Conservation (phyloP, 2,113 vertebrate species). For the Anarhynchus alexandrinus region DNA sequence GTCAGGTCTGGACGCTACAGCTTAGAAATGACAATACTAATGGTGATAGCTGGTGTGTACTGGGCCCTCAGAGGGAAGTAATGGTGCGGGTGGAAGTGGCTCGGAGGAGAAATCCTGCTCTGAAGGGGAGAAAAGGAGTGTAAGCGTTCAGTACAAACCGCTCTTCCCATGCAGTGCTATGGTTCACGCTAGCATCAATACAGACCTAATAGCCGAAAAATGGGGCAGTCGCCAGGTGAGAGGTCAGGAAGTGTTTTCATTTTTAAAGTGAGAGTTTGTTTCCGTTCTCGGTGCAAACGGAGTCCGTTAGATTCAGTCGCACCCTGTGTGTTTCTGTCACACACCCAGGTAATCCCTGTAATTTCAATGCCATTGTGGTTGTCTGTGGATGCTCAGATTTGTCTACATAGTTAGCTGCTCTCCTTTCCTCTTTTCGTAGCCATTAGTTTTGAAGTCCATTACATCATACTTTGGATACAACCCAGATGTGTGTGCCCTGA, state of each 20-base stretch:
- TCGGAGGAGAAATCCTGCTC: neutral
- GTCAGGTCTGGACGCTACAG: neutral
- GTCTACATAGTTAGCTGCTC: neutral
- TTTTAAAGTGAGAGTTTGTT: neutral
- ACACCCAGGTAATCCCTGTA: neutral
- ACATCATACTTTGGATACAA: conserved; percentile 48
- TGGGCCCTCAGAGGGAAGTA: neutral
- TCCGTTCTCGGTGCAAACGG: neutral
- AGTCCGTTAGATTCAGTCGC: neutral
- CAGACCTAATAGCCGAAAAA: neutral
- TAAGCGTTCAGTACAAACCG: neutral
- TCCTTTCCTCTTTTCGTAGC: conserved; percentile 46
- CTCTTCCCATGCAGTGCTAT: neutral
- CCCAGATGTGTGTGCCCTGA: neutral
- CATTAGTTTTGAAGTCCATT: conserved; percentile 58
- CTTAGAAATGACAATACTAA: neutral
- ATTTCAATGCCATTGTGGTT: neutral
- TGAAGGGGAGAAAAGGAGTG: neutral
- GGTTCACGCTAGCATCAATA: neutral
- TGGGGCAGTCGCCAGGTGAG: neutral
- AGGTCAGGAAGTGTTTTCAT: neutral
- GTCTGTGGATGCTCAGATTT: neutral
- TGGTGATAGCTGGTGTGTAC: neutral
- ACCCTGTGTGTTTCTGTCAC: neutral
- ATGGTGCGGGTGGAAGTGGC: neutral